These are phyloP conservation scores for Psococerastis gibbosa DNA, from an alignment of 2,888 invertebrate genomes.

Conservation along the genomic window DNA sequence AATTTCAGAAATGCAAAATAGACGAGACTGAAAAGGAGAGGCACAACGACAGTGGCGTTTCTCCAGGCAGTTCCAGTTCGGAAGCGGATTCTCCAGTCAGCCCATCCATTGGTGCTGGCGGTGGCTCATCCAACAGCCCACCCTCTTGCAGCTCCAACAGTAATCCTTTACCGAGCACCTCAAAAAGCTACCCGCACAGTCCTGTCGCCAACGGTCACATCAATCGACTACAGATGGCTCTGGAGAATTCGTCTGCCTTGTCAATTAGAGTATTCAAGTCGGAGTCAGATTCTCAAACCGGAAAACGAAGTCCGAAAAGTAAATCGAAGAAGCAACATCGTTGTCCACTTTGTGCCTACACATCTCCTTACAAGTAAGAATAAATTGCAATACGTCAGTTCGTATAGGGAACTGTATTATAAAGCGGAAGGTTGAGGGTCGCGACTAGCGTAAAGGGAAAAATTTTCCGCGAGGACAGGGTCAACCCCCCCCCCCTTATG, in stretches of 20 bases:
- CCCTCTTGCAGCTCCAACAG: background rate
- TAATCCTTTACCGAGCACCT: background rate
- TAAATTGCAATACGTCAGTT: too few relatives aligned
- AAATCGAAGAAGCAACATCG: background rate
- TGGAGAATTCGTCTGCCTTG: background rate
- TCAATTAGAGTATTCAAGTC: background rate
- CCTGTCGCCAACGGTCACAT: background rate
- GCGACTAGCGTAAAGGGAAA: too few relatives aligned
- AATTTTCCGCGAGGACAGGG: too few relatives aligned
- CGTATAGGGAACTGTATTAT: too few relatives aligned
- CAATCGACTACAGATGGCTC: background rate
- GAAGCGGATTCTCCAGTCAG: background rate
- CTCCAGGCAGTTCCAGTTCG: constrained; percentile 1
- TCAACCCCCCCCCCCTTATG: too few relatives aligned
- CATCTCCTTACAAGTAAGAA: constrained; percentile 4
- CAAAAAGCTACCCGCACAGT: background rate
- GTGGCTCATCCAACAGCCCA: background rate
- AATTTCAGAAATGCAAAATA: too few relatives aligned
- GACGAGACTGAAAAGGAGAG: background rate
- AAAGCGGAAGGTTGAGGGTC: too few relatives aligned
- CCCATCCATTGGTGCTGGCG: background rate
- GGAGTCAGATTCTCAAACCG: background rate
- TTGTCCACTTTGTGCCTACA: constrained; percentile 6
- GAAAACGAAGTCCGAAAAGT: background rate
- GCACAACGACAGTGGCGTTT: background rate